Evolutionary conservation across 2,888 invertebrate genomes (phyloP).

Genomic region (Pherbina coryleti): DNA sequence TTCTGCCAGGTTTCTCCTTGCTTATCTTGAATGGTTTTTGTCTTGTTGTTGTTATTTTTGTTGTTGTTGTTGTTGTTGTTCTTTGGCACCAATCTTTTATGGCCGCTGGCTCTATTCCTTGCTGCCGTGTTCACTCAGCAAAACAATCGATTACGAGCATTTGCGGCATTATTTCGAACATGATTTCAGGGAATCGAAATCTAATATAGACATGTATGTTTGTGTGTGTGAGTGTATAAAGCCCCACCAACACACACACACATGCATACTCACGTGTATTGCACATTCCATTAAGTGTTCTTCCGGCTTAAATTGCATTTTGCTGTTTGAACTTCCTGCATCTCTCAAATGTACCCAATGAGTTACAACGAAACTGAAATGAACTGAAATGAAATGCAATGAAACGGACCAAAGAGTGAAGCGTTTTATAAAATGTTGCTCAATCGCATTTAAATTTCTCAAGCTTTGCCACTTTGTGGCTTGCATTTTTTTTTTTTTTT

Average conservation of each 20-base stretch:
- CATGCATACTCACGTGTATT: background rate
- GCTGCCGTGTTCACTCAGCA: too few relatives aligned
- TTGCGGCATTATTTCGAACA: too few relatives aligned
- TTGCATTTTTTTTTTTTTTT: too few relatives aligned
- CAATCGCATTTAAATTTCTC: too few relatives aligned
- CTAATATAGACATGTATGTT: background rate
- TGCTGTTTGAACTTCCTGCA: slow-evolving; percentile 10
- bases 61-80: background rate
- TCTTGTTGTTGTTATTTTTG: background rate
- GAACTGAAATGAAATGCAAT: background rate
- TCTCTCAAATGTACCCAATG: background rate
- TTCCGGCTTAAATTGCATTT: slow-evolving; percentile 40
- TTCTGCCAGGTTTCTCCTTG: background rate
- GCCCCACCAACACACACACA: background rate
- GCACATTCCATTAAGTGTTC: slow-evolving; percentile 25
- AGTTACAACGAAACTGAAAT: background rate
- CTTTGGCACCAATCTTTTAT: background rate
- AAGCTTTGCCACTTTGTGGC: too few relatives aligned
- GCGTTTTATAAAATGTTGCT: background rate
- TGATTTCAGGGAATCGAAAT: background rate
- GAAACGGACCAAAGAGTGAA: background rate
- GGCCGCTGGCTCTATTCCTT: too few relatives aligned
- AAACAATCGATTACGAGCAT: too few relatives aligned
- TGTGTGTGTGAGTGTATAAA: background rate
- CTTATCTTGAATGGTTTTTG: background rate